Base-by-base conservation (phyloP, 2,888 invertebrate species). In the Aporophyla nigra region DNA sequence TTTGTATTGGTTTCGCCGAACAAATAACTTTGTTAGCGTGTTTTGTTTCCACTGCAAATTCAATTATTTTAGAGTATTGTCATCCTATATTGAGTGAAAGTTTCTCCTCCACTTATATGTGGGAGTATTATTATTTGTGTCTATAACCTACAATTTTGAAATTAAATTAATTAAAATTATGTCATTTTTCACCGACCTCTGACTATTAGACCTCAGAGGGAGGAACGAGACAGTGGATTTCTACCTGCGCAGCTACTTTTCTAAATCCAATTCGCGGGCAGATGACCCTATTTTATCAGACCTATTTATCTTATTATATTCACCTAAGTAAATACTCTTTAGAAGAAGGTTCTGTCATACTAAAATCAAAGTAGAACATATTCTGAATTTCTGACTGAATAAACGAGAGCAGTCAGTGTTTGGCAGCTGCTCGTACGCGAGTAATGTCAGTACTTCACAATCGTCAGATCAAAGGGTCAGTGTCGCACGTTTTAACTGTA, bases 401-500 rank as follows among this genome's bases (percentile, higher is more conserved):
- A 76, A 82, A 71, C 59, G 58, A 63, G 82, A 76, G 51, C 82
- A 58, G 54, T 59, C 33, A 59, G 12, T 3, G 33, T 14, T 86
- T 86, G 83, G 86, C 86, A 82, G 65, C 49, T 40, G 53, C 58
- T 62, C 51, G 56, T 61, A 43, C 46, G 70, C n/a, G n/a, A 14
- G 68, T 53, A 27, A 46, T 85, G 78, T 79, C 84, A 81, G 65
- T 69, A 65, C 75, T 85, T 80, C 70, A 71, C 77, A 69, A 86
- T 67, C 85, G 54, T 58, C 62, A 59, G 43, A 58, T 56, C 56
- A 19, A 46, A 46, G 65, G 61, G 59, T 76, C 83, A 82, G 33
- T 61, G 68, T 19, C 59, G 27, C 5, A 0, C 59, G 54, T 59
- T 66, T 49, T 14, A 33, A 78, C 14, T 54, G 49, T 19, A 43